Base-by-base conservation (phyloP, 2,113 vertebrate species). In the Abramis brama region DNA sequence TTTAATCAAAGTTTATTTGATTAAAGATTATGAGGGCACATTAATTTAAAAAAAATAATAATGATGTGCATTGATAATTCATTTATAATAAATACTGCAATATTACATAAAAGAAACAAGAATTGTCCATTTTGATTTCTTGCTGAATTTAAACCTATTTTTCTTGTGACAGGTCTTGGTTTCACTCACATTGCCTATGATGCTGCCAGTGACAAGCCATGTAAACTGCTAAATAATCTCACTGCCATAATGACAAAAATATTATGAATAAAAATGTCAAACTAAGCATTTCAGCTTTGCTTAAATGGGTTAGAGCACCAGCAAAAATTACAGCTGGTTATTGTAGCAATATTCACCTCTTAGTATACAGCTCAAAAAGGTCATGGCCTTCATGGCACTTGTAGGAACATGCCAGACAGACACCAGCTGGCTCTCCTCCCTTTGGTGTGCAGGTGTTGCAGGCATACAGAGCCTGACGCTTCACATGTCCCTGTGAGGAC, bases 361-460 rank as follows among this genome's bases (percentile, higher is more conserved):
- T 99, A 79, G 98, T 99, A 92, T 99, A 99, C 0, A 99, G 95
- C 88, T 99, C 98, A 83, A 97, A 98, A 11, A 99, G 94, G 66
- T 97, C 96, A 76, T 99, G 98, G 8, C 97, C 95, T 85, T 98
- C 97, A 5, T 99, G 98, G 87, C 98, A 99, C 89, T 97, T 98
- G 84, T 99, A 99, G 55, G 97, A 98, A 92, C 98, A 99, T n/a
- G 97, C 98, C 77, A 99, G 91, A 89, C 98, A 99, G 84, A 99
- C 95, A 0, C 97, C 98, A 0, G 98, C 97, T 2, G 97, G 95
- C 81, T 97, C 96, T 5, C 93, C 94, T 3, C 95, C 96, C 84
- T 95, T 93, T 4, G 97, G 97, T 4, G 96, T 97, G 84, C 98
- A 99, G 13, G 97, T 98, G 90, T 94, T 95, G 85, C 97, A 99